Percentiles rank a stretch among this genome's conserved stretches.
Conservation (phyloP, 2,113 vertebrate species). For the Plecotus auritus region DNA sequence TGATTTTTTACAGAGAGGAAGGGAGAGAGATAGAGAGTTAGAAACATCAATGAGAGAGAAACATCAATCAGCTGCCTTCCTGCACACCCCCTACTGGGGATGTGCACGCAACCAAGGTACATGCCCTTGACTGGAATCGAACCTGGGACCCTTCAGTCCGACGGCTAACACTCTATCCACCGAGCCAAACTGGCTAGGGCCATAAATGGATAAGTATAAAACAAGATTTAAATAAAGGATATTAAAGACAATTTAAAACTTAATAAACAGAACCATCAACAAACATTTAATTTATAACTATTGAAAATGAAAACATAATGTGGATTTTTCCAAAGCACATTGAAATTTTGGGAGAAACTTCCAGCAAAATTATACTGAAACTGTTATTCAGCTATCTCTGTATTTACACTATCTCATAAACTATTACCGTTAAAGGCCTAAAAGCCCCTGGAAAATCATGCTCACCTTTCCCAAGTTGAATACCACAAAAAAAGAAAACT, state of each 20-base stretch:
- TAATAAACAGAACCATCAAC: not conserved
- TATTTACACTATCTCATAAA: conserved; percentile 45
- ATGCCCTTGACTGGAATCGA: no score
- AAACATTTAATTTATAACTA: conserved; percentile 24
- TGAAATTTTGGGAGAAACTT: conserved; percentile 3
- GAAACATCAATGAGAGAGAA: no score
- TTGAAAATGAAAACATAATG: conserved; percentile 18
- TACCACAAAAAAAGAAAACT: not conserved
- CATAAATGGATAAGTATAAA: not conserved
- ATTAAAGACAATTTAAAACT: conserved; percentile 14
- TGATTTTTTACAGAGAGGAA: no score
- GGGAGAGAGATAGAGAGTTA: no score
- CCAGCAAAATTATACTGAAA: conserved; percentile 52
- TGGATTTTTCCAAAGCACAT: not conserved
- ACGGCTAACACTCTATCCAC: no score
- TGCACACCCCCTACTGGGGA: no score
- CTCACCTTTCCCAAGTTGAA: conserved; percentile 28
- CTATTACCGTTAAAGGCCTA: conserved; percentile 58
- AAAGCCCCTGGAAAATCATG: conserved; percentile 7
- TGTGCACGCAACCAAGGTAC: no score
- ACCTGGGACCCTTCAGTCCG: no score
- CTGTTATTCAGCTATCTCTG: conserved; percentile 38
- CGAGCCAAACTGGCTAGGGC: no score
- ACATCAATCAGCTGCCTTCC: no score
- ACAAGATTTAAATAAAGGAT: not conserved